These are phyloP conservation scores for Alosa alosa DNA, from an alignment of 2,113 vertebrate species.

Conservation along the genomic window DNA sequence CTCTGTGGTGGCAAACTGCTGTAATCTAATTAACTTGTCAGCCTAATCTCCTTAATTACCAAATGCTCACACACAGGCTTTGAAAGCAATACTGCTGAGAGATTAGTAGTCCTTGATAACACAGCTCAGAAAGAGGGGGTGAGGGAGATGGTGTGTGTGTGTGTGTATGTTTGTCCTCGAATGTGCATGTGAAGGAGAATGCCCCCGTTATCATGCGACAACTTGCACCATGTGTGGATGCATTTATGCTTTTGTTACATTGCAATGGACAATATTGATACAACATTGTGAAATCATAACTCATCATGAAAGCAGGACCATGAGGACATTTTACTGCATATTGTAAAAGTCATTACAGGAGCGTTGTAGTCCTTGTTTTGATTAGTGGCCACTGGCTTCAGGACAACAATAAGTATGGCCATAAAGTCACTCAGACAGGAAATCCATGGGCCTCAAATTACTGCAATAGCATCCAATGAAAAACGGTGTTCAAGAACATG, in stretches of 20 bases:
- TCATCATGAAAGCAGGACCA: neutral
- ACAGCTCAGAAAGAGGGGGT: neutral
- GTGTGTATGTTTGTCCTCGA: neutral
- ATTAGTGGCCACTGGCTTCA: neutral
- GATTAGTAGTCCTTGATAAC: slow-evolving; percentile 22
- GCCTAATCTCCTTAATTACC: slow-evolving; percentile 35
- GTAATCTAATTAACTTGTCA: slow-evolving; percentile 50
- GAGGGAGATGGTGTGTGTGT: neutral
- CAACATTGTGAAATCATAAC: neutral
- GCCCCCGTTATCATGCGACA: neutral
- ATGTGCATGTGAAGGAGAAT: neutral
- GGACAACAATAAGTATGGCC: neutral
- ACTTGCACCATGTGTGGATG: neutral
- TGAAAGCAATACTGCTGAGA: slow-evolving; percentile 23
- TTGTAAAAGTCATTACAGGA: slow-evolving; percentile 4
- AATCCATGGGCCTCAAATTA: neutral
- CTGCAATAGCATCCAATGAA: neutral
- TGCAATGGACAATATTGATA: neutral
- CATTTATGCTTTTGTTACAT: neutral
- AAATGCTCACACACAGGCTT: slow-evolving; percentile 31
- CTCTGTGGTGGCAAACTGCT: slow-evolving; percentile 33
- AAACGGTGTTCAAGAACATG: neutral
- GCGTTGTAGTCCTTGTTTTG: neutral
- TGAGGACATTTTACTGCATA: neutral
- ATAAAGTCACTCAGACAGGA: neutral